phyloP scores from a whole-genome alignment of 2,888 invertebrate species.

The Thumatha senex region DNA sequence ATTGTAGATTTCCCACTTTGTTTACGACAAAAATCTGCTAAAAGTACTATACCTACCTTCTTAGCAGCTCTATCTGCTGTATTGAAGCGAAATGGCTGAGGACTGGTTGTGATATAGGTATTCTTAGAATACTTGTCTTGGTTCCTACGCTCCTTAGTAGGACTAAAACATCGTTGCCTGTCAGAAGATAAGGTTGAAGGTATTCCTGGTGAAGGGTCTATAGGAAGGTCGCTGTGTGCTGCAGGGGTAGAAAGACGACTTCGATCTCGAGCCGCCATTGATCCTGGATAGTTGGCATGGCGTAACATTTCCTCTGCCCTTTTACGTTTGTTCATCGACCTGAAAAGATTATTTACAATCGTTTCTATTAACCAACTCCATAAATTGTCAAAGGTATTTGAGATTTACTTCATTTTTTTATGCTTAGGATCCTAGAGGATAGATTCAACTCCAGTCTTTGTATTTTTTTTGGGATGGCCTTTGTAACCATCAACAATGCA shows the following conservation, averaged over 20 bases:
- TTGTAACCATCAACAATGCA: too few species aligned
- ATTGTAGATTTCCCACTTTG: too few species aligned
- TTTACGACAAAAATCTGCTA: background rate
- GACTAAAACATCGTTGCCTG: constrained; percentile 58
- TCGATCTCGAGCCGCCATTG: constrained; percentile 86
- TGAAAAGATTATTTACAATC: constrained; percentile 34
- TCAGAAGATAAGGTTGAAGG: constrained; percentile 64
- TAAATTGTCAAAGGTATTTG: too few species aligned
- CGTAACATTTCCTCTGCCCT: constrained; percentile 88
- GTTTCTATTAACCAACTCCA: background rate
- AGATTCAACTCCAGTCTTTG: too few species aligned
- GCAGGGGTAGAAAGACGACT: constrained; percentile 74
- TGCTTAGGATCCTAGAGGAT: too few species aligned
- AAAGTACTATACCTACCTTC: constrained; percentile 49
- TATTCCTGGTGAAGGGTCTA: constrained; percentile 68
- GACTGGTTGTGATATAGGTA: constrained; percentile 80
- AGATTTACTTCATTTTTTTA: too few species aligned
- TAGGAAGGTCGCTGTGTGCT: constrained; percentile 75
- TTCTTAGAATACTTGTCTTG: constrained; percentile 57
- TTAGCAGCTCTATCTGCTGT: constrained; percentile 76
- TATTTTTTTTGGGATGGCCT: too few species aligned
- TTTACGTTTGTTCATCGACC: constrained; percentile 86
- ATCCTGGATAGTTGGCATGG: constrained; percentile 86
- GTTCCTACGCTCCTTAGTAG: constrained; percentile 59
- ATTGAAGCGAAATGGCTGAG: constrained; percentile 78